Percentiles rank a stretch among this genome's conserved stretches.
These are phyloP conservation scores for Lepidothrix coronata DNA, from an alignment of 2,113 vertebrate species.

Conservation along the genomic window DNA sequence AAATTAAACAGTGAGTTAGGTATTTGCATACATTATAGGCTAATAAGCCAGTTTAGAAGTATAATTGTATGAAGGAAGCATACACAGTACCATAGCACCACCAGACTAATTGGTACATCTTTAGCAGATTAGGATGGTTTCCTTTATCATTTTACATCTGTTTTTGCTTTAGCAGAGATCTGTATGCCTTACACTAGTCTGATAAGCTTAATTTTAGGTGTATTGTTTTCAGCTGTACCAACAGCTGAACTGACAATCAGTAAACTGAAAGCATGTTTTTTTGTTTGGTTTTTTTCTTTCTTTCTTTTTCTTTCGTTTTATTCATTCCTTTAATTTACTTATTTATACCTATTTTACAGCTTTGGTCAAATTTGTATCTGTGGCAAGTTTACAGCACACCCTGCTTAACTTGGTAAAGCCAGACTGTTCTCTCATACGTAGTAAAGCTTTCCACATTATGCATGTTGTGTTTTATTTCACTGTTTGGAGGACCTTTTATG, in stretches of 20 bases:
- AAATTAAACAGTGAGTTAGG: constrained; percentile 1
- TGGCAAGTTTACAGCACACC: constrained; percentile 62
- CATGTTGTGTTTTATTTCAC: constrained; percentile 73
- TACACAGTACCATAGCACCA: background rate
- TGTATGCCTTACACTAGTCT: background rate
- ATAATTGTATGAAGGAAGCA: background rate
- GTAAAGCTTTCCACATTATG: constrained; percentile 68
- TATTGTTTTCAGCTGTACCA: constrained; percentile 52
- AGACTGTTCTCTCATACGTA: constrained; percentile 53
- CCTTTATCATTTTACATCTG: constrained; percentile 37
- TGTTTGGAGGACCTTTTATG: constrained; percentile 74
- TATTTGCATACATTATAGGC: background rate
- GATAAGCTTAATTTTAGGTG: constrained; percentile 15
- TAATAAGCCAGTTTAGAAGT: background rate
- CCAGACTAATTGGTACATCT: background rate
- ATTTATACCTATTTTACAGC: constrained; percentile 64
- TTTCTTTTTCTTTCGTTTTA: background rate
- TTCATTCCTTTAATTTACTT: constrained; percentile 44
- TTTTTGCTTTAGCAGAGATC: constrained; percentile 8
- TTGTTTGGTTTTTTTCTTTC: background rate
- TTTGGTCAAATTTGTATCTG: constrained; percentile 74
- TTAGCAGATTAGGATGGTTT: background rate
- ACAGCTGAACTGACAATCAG: background rate
- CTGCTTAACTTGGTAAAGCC: constrained; percentile 68
- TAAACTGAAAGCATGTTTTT: background rate